Base-by-base conservation (phyloP, 2,888 invertebrate species). In the Falcaria lacertinaria region DNA sequence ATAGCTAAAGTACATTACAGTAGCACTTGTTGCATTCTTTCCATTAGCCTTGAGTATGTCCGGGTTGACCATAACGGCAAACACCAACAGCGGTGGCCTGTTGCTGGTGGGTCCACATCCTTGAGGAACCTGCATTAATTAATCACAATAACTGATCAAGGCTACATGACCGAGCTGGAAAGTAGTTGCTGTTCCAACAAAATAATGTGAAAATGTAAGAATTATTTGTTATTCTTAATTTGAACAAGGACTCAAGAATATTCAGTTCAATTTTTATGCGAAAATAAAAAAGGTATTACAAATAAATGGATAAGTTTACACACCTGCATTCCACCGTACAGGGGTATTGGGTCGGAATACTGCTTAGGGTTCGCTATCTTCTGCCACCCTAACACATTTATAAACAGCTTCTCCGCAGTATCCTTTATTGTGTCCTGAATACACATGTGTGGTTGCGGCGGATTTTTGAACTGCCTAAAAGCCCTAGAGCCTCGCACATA, bases 391-490 rank as follows among this genome's bases (percentile, higher is more conserved):
- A 94, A 71, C 33, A 94, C 93, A 73, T 94, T 94, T 50, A 94
- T 92, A 56, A 86, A 92, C 33, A 92, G 69, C 61, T 91, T 91
- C 47, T 91, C 90, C 0, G 89, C 78, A 15, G 91, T 89, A 55
- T 91, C 91, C 54, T 90, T 91, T 69, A 94, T 90, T 5, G 90
- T 90, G 51, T 92, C 92, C 58, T 91, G 91, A 61, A 94, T 91
- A 74, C 94, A 94, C 94, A 94, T 94, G 76, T 94, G 93, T 8
- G 94, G 94, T 55, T 94, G 94, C 1, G 94, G 94, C 39, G 94
- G 94, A 75, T 93, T 93, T 73, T 93, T 93, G 57, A 94, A 94
- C 62, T 92, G 91, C 42, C 93, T 90, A 71, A 92, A 92, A 48
- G 91, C 92, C 64, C 92, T 79, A 19, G 92, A 91, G 44, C 90